phyloP scores from a whole-genome alignment of 1,140 invertebrate species.

The Calosoma granatense region DNA sequence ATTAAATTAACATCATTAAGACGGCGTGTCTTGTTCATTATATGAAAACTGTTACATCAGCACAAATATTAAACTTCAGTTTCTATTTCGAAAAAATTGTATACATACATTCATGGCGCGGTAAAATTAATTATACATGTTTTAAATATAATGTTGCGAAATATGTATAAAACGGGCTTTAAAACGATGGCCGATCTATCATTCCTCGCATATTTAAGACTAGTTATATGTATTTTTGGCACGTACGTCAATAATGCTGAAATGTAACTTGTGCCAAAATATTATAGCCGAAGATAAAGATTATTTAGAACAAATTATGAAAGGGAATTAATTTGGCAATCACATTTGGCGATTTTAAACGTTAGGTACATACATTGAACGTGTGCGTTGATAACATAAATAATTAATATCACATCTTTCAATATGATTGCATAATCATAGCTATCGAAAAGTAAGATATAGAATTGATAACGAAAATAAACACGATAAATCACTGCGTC shows the following conservation, averaged over 20 bases:
- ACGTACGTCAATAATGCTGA: not conserved
- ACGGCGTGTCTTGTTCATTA: not conserved
- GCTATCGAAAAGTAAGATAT: not conserved
- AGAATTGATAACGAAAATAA: constrained; percentile 1
- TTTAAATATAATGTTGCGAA: too few species aligned
- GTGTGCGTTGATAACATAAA: not conserved
- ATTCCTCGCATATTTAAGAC: not conserved
- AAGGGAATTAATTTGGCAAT: not conserved
- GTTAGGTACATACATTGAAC: not conserved
- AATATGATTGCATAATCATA: not conserved
- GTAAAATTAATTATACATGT: too few species aligned
- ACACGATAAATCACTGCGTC: not conserved
- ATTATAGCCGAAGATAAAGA: not conserved
- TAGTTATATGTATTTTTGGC: not conserved
- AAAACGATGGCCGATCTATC: too few species aligned
- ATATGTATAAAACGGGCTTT: too few species aligned
- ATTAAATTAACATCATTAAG: not conserved
- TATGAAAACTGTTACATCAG: not conserved
- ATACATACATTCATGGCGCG: too few species aligned
- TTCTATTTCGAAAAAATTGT: too few species aligned
- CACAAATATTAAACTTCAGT: too few species aligned
- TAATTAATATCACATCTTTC: not conserved
- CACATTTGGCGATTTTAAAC: not conserved
- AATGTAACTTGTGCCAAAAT: not conserved
- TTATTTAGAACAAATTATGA: not conserved